phyloP scores from a whole-genome alignment of 2,888 invertebrate genomes.

The Drosophila merina region DNA sequence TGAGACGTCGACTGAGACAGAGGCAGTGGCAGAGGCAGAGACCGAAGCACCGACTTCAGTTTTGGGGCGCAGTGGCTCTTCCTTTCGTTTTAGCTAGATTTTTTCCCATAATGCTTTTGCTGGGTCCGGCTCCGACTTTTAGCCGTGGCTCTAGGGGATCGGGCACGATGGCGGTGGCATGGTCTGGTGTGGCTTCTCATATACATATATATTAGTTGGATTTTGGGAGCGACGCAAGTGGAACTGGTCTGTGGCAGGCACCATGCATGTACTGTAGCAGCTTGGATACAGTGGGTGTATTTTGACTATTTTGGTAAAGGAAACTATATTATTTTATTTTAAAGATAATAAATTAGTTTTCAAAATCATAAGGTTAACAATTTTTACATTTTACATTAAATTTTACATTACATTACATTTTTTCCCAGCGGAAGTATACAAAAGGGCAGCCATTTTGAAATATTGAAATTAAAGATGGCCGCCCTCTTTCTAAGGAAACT shows the following conservation, averaged over 20 bases:
- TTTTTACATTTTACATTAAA: too few relatives aligned
- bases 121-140: conserved; percentile 44
- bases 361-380: too few relatives aligned
- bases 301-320: too few relatives aligned
- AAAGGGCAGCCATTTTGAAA: not conserved
- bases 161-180: conserved; percentile 14
- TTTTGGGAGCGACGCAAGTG: conserved; percentile 80
- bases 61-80: conserved; percentile 79
- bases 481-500: not conserved
- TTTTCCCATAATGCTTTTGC: conserved; percentile 82
- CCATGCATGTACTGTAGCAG: conserved; percentile 48
- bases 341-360: too few relatives aligned
- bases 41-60: conserved; percentile 41
- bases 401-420: too few relatives aligned
- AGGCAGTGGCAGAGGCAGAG: conserved; percentile 9
- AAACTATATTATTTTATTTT: too few relatives aligned
- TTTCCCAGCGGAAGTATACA: not conserved
- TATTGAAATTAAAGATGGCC: not conserved
- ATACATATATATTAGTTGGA: conserved; percentile 67
- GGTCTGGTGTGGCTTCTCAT: conserved; percentile 44
- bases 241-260: conserved; percentile 70
- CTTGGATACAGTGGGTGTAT: conserved; percentile 23
- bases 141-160: conserved; percentile 24
- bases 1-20: conserved; percentile 10
- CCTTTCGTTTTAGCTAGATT: conserved; percentile 82